phyloP scores from a whole-genome alignment of 2,888 invertebrate species.

The Acrobasis repandana region DNA sequence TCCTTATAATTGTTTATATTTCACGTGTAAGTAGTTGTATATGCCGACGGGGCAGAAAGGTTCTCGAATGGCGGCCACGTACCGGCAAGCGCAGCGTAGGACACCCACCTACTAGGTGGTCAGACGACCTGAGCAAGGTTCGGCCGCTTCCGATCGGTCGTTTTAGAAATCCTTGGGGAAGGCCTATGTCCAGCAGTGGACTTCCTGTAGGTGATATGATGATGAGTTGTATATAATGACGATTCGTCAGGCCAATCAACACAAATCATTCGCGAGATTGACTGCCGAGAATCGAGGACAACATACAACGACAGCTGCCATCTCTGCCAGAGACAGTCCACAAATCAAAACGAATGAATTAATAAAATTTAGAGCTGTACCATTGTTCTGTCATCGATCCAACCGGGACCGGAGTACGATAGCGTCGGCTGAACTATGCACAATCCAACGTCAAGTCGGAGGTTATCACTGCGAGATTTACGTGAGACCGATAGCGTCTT shows the following conservation, averaged over 20 bases:
- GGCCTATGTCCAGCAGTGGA: too few species aligned
- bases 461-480: constrained; percentile 48
- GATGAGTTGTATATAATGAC: neutral
- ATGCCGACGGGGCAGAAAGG: too few species aligned
- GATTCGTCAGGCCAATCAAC: constrained; percentile 8
- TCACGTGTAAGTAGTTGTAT: too few species aligned
- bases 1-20: too few species aligned
- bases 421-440: constrained; percentile 22
- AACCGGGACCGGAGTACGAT: constrained; percentile 22
- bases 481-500: constrained; percentile 41
- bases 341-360: constrained; percentile 17
- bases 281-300: constrained; percentile 9
- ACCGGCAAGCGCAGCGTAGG: too few species aligned
- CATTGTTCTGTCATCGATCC: constrained; percentile 35
- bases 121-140: too few species aligned
- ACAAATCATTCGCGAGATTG: constrained; percentile 5
- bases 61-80: too few species aligned
- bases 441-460: constrained; percentile 34
- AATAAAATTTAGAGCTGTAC: constrained; percentile 31
- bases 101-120: too few species aligned
- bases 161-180: too few species aligned
- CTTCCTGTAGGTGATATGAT: too few species aligned
- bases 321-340: constrained; percentile 7
- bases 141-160: too few species aligned
- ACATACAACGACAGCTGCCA: constrained; percentile 17